Conservation (phyloP, 1,140 invertebrate genomes). For the Cydia strobilella region DNA sequence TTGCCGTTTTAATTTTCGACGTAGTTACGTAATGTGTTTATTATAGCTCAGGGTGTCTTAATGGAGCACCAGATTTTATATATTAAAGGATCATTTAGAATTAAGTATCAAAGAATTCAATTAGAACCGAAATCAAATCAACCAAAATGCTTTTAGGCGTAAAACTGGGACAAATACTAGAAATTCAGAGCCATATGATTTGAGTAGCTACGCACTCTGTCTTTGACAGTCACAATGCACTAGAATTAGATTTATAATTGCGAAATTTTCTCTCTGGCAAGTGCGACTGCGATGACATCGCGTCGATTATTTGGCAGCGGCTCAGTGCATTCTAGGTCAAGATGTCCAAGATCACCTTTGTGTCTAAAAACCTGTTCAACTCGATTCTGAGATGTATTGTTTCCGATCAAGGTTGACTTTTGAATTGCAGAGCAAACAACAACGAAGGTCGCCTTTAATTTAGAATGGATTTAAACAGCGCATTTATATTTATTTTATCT, state of each 20-base stretch:
- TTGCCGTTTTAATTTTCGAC: too few species aligned
- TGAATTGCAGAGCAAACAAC: constrained; percentile 35
- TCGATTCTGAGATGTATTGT: constrained; percentile 45
- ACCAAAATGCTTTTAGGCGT: not conserved
- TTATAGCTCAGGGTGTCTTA: too few species aligned
- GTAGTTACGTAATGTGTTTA: too few species aligned
- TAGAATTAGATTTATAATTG: constrained; percentile 61
- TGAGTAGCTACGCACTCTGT: not conserved
- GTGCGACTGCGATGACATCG: constrained; percentile 61
- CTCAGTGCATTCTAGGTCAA: constrained; percentile 69
- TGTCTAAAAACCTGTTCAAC: constrained; percentile 38
- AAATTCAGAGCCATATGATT: constrained; percentile 4
- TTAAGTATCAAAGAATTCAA: too few species aligned
- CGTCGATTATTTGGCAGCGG: constrained; percentile 73
- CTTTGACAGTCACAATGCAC: constrained; percentile 27
- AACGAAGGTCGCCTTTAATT: constrained; percentile 1
- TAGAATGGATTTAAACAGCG: constrained; percentile 4
- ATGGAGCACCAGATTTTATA: too few species aligned
- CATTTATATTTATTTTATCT: not conserved
- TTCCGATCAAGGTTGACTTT: constrained; percentile 48
- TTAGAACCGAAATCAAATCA: not conserved
- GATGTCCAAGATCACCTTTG: constrained; percentile 56
- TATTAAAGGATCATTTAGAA: too few species aligned
- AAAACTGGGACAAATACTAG: not conserved
- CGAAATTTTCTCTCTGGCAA: constrained; percentile 69